phyloP scores from a whole-genome alignment of 2,113 vertebrate genomes.

The Monarcha castaneiventris region DNA sequence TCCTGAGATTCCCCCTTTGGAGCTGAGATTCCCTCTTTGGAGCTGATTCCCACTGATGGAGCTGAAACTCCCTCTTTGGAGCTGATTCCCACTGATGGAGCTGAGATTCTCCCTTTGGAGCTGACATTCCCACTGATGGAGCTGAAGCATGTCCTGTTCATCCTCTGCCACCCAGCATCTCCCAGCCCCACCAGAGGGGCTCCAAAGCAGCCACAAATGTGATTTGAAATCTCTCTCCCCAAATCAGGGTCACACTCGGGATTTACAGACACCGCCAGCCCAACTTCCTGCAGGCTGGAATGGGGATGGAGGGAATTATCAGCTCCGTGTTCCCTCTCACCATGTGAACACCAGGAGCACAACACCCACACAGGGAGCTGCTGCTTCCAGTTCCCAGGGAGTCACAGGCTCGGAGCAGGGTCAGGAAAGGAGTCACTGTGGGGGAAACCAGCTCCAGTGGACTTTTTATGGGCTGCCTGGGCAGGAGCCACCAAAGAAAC shows the following conservation, averaged over 20 bases:
- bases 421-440: neutral
- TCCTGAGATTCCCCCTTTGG: neutral
- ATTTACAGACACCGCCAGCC: neutral
- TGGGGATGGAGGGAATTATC: neutral
- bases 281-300: neutral
- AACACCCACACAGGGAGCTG: neutral
- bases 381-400: slow-evolving; percentile 20
- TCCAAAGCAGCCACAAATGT: neutral
- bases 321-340: neutral
- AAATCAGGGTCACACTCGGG: neutral
- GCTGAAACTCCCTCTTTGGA: neutral
- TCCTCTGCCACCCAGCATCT: neutral
- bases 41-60: no score
- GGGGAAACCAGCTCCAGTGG: neutral
- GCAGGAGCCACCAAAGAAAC: neutral
- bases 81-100: neutral
- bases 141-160: neutral
- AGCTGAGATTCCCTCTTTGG: no score
- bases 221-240: neutral
- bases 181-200: rapidly evolving
- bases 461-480: neutral
- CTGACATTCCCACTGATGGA: no score
- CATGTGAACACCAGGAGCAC: neutral
- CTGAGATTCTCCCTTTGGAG: neutral
- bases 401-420: neutral